These are phyloP conservation scores for Diloba caeruleocephala DNA, from an alignment of 2,888 invertebrate species.

Conservation along the genomic window DNA sequence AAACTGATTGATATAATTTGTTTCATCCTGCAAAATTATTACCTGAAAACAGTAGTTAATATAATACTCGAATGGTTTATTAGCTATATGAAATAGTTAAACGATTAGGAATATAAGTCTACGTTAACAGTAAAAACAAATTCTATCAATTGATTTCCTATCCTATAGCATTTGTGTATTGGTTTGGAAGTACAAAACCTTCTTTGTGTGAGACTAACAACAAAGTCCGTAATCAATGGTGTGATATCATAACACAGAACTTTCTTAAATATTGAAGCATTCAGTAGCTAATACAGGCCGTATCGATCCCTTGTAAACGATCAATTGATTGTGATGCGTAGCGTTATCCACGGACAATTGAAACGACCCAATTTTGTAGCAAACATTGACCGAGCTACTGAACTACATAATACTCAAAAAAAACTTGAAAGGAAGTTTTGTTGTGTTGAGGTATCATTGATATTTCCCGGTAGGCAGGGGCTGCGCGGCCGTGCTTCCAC, in stretches of 20 bases:
- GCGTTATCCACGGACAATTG: constrained; percentile 75
- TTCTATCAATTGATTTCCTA: constrained; percentile 11
- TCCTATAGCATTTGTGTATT: neutral
- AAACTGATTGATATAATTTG: too few species aligned
- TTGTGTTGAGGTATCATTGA: constrained; percentile 71
- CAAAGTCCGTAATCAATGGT: constrained; percentile 48
- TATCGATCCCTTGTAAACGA: constrained; percentile 55
- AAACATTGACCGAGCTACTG: constrained; percentile 72
- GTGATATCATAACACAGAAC: constrained; percentile 64
- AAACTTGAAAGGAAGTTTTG: constrained; percentile 61
- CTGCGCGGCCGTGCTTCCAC: constrained; percentile 69
- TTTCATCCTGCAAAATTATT: too few species aligned
- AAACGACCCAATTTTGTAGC: constrained; percentile 72
- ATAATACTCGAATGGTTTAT: too few species aligned
- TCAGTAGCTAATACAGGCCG: constrained; percentile 51
- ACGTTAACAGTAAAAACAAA: neutral
- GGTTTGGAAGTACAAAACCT: neutral
- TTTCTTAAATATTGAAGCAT: constrained; percentile 62
- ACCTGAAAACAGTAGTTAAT: too few species aligned
- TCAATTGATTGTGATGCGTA: constrained; percentile 67
- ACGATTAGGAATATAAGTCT: too few species aligned
- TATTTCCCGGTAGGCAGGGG: constrained; percentile 69
- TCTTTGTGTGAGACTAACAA: constrained; percentile 14
- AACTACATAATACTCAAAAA: constrained; percentile 62
- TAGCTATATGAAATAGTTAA: too few species aligned